phyloP scores from a whole-genome alignment of 2,113 vertebrate genomes.

The Anarhynchus alexandrinus region DNA sequence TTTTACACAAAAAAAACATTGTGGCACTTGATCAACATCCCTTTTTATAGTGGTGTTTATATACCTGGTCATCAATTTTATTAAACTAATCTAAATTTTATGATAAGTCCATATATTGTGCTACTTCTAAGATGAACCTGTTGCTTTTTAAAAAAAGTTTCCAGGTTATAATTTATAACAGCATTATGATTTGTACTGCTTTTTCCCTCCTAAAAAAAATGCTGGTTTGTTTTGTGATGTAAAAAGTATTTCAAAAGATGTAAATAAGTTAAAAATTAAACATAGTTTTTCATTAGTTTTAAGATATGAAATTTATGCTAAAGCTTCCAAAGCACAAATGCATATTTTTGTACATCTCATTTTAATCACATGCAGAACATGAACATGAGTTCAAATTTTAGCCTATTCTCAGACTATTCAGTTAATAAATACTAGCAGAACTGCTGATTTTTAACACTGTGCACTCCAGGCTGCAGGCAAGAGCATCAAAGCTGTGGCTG shows the following conservation, averaged over 20 bases:
- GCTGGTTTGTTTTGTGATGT: slow-evolving; percentile 34
- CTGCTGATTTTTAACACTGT: slow-evolving; percentile 54
- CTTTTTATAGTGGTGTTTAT: slow-evolving; percentile 59
- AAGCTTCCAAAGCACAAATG: slow-evolving; percentile 73
- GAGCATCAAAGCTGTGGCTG: background rate
- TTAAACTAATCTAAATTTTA: slow-evolving; percentile 51
- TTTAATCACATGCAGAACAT: slow-evolving; percentile 58
- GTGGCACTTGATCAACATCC: slow-evolving; percentile 1
- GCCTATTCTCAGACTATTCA: slow-evolving; percentile 30
- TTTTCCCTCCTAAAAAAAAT: background rate
- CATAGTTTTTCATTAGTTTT: slow-evolving; percentile 49
- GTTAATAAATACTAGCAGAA: slow-evolving; percentile 24
- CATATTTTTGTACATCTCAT: slow-evolving; percentile 73
- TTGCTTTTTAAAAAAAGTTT: background rate
- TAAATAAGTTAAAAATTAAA: slow-evolving; percentile 52
- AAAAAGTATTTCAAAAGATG: slow-evolving; percentile 31
- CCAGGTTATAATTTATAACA: slow-evolving; percentile 17
- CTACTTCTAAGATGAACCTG: background rate
- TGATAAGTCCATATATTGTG: slow-evolving; percentile 11
- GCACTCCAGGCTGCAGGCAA: slow-evolving; percentile 44
- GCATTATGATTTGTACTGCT: slow-evolving; percentile 12
- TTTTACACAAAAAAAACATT: slow-evolving; percentile 46
- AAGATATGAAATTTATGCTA: slow-evolving; percentile 50
- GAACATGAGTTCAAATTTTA: slow-evolving; percentile 49
- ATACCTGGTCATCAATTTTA: slow-evolving; percentile 24